Base-by-base conservation (phyloP, 2,113 vertebrate genomes). In the Etia nguti region DNA sequence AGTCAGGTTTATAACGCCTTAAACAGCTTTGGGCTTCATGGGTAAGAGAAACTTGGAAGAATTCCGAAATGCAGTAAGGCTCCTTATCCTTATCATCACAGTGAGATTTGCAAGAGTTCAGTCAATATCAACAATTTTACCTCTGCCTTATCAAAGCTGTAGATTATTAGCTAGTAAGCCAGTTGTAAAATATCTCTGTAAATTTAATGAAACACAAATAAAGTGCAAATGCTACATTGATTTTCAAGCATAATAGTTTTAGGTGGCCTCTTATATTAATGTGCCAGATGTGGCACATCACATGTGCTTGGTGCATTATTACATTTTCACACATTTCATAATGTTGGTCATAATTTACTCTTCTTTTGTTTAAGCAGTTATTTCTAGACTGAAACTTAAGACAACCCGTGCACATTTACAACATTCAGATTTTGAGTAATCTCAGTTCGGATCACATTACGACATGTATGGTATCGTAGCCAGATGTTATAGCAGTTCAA, bases 381-480 rank as follows among this genome's bases (percentile, higher is more conserved):
- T 26, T 46, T 10, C 8, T 26, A 26, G 8, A 73, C 38, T 46
- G 38, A 70, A 16, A 43, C n/a, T 73, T 10, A 46, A 73, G 13
- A 46, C n/a, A 41, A 3, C 24, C 10, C 0, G 6, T 50, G 24
- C 24, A 20, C 6, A 7, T 75, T 12, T 75, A 43, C 2, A 5
- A 31, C 6, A 31, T 77, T 29, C 70, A 2, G 0, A 48, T 31
- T 50, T 50, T 77, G 43, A 77, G 18, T 77, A 50, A 75, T 48
- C 24, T 75, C 4, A 0, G 70, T 29, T 1, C 29, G 41, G 43
- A 75, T 50, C 6, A 50, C 24, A 75, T 29, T 75, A 20, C 1
- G 1, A 31, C 43, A 50, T 50, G 70, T 50, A 75, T 1, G 24
- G 43, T 50, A 50, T 50, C 6, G 4, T 31, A 50, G 43, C 24